Evolutionary conservation across 2,113 vertebrate genomes (phyloP), one percentile per base, ranked within the genome.

Genomic region (Charadrius vociferus): DNA sequence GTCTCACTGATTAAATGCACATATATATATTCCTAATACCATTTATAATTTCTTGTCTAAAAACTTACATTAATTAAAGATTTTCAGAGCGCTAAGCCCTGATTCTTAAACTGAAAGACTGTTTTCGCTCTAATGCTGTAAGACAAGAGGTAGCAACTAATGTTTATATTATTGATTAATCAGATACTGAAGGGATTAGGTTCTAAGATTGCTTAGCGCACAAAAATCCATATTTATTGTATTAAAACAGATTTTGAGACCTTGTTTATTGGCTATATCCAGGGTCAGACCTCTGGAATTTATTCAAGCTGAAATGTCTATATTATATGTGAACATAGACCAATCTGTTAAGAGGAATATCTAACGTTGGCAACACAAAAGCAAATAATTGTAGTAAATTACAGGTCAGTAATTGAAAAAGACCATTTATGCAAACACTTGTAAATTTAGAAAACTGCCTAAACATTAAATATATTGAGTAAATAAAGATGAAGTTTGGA

Each of bases 101-200:
- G 27, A 65, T 65, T 86, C 39, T 68, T 86, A 89, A 65, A 45
- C 16, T 86, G 85, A 90, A 95, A 93, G n/a, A n/a, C n/a, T 77
- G 10, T 2, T 74, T 73, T 86, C 89, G n/a, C 30, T 95, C 36
- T 90, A 91, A 89, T 70, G 36, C 21, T 82, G 30, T 71, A 59
- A 90, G 55, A 93, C 32, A 94, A 75, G 49, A 93, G 24, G 53
- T 86, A 93, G 61, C 36, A 89, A 36, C 34, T 95, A 97, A 96
- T 93, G 90, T 96, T 94, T 93, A 94, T 96, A 88, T 62, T 90
- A 96, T 85, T 96, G 95, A 97, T 95, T 84, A 95, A 96, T 95
- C 67, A 90, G 58, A 45, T 47, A 94, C 79, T 62, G 81, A 93
- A 96, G 27, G 83, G 84, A 94, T 85, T 97, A 96, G 32, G 62